Base-by-base conservation (phyloP, 2,113 vertebrate species). In the Indicator maculatus region DNA sequence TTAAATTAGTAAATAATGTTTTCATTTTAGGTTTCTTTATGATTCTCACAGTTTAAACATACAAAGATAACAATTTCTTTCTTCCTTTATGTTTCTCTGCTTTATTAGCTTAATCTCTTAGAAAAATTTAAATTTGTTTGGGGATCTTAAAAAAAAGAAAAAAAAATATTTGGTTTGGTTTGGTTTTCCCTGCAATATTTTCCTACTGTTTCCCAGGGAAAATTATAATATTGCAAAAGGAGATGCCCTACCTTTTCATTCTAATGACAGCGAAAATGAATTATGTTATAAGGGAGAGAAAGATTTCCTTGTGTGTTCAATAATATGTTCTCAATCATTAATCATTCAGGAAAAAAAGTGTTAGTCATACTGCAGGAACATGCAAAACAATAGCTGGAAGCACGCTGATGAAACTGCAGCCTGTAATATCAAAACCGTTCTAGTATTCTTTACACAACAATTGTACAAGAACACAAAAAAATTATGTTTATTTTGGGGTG, bases 1-100 rank as follows among this genome's bases (percentile, higher is more conserved):
- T 95, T 47, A 18, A 15, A 58, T 88, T 91, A 64, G 88, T 80
- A 78, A 78, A 16, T 20, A 81, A 64, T 61, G 3, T n/a, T 69
- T 94, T 55, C 63, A 66, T 72, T 75, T 11, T 61, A 87, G 6
- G 12, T 73, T 33, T 87, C n/a, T 27, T 26, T 36, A 47, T 41
- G 8, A 27, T 18, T 74, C 2, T 53, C 9, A 2, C 9, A 60
- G 18, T 59, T 27, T 55, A 74, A 45, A 44, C 3, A 8, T 78
- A 36, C 41, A n/a, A 84, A 71, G 2, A 4, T 52, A 86, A 27
- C 0, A n/a, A 2, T 58, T 52, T n/a, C 1, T 80, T 63, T 26
- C 4, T 58, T 59, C 18, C 23, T 65, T 63, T 24, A 14, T 16
- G 2, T 39, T 84, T 89, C 17, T 5, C n/a, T 69, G 3, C 2